Conservation (phyloP, 1,140 invertebrate genomes). For the Calephelis virginiensis region DNA sequence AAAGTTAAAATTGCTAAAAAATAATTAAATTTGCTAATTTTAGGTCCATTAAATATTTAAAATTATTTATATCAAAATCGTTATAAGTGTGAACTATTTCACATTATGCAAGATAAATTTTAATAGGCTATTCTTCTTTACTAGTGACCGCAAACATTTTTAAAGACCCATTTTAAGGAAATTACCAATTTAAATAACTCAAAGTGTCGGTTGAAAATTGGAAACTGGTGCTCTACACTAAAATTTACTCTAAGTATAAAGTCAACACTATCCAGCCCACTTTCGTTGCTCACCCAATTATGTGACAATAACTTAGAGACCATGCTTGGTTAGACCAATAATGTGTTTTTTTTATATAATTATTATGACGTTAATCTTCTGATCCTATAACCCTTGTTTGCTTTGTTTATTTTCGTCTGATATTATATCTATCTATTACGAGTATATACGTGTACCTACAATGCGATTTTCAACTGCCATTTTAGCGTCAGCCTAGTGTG, state of each 20-base stretch:
- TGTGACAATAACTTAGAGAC: slow-evolving; percentile 23
- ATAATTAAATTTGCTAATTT: not conserved
- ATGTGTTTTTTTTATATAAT: not conserved
- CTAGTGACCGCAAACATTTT: not conserved
- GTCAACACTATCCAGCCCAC: slow-evolving; percentile 8
- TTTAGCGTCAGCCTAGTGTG: no score
- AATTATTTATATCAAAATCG: no score
- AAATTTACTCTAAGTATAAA: not conserved
- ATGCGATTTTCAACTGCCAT: no score
- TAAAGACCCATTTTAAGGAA: not conserved
- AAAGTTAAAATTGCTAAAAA: not conserved
- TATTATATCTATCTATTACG: no score
- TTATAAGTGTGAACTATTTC: no score
- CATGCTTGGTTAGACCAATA: slow-evolving; percentile 8
- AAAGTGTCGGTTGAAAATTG: not conserved
- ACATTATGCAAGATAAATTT: no score
- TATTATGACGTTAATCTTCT: no score
- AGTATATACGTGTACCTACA: no score
- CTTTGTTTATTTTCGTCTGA: no score
- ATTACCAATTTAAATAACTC: not conserved
- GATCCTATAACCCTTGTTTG: no score
- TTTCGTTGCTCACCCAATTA: slow-evolving; percentile 30
- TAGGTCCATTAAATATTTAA: no score
- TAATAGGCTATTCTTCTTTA: no score
- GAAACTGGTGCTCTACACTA: not conserved